Conservation (phyloP, 2,888 invertebrate genomes). For the Philereme transversata region DNA sequence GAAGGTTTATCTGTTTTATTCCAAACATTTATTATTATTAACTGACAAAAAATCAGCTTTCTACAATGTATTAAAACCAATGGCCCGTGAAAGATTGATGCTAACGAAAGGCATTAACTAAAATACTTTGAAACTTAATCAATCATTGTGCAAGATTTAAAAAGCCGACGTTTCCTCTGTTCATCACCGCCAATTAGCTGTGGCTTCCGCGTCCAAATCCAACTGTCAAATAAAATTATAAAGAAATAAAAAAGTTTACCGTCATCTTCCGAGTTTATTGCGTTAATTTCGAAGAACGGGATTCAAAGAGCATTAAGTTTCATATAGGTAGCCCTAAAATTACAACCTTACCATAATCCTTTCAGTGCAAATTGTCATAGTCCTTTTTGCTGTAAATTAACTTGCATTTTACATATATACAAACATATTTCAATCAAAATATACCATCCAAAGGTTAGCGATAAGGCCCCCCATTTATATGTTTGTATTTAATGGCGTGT, state of each 20-base stretch:
- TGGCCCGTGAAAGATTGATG: conserved; percentile 32
- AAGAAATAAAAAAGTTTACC: conserved; percentile 20
- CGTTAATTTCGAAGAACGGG: background rate
- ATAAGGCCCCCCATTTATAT: too few relatives aligned
- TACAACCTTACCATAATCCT: too few relatives aligned
- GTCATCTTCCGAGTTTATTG: conserved; percentile 3
- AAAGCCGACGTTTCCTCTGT: conserved; percentile 53
- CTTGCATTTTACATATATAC: too few relatives aligned
- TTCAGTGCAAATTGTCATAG: too few relatives aligned
- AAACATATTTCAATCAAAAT: too few relatives aligned
- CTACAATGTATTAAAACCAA: conserved; percentile 22
- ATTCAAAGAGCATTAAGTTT: too few relatives aligned
- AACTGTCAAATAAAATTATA: conserved; percentile 44
- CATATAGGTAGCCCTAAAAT: too few relatives aligned
- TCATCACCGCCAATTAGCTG: conserved; percentile 70
- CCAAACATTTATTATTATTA: background rate
- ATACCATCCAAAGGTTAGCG: too few relatives aligned
- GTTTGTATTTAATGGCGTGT: too few relatives aligned
- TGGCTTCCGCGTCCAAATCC: conserved; percentile 66
- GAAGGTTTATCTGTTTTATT: background rate
- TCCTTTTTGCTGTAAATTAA: too few relatives aligned
- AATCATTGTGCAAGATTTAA: conserved; percentile 41
- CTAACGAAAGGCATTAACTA: conserved; percentile 33
- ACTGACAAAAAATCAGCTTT: conserved; percentile 20
- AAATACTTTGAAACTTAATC: conserved; percentile 35